Evolutionary conservation across 2,797 vertebrate species (phyloP), one percentile per base, ranked within the genome.

Genomic region (Propithecus perrieri): DNA sequence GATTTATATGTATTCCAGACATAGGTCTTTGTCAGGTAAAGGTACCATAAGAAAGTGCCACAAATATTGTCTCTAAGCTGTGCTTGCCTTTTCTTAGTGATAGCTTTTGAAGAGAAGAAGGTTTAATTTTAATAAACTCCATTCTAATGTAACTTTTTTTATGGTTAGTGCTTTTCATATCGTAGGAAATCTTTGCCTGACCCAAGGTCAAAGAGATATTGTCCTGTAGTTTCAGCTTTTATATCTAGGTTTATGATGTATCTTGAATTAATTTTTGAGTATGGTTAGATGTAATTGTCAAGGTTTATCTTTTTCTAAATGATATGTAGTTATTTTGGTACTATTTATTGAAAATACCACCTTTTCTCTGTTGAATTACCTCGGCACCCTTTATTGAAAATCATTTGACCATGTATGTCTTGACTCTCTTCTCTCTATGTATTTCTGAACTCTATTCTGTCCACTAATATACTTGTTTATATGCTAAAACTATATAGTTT

Each of bases 171-270:
- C 38, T 38, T 92, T 91, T 88, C 46, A 72, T 91, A 35, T 75
- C 41, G 26, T 53, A 50, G n/a, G 80, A 94, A 94, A 69, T 81
- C 74, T 92, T 92, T 85, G 63, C 80, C 38, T 80, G 65, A 85
- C n/a, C 69, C 50, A 41, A 26, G 17, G 18, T 86, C 65, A 85
- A 55, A 91, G 50, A 85, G 18, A 24, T 53, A 10, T 13, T 65
- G 30, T 90, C 50, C 26, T n/a, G 12, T 72, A 13, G 53, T 84
- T 84, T 67, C 65, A 67, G 14, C n/a, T 69, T 85, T 69, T 79
- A 11, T 38, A 24, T 84, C 46, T 94, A 67, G 38, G 33, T 41
- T 65, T 78, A 41, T 88, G 92, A 91, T 48, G 15, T 72, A 72
- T 78, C 46, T 88, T 86, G 26, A 94, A 75, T 67, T 80, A 61